Evolutionary conservation across 1,140 invertebrate genomes (phyloP), one percentile per base, ranked within the genome.

Genomic region (Zaprionus vittiger): DNA sequence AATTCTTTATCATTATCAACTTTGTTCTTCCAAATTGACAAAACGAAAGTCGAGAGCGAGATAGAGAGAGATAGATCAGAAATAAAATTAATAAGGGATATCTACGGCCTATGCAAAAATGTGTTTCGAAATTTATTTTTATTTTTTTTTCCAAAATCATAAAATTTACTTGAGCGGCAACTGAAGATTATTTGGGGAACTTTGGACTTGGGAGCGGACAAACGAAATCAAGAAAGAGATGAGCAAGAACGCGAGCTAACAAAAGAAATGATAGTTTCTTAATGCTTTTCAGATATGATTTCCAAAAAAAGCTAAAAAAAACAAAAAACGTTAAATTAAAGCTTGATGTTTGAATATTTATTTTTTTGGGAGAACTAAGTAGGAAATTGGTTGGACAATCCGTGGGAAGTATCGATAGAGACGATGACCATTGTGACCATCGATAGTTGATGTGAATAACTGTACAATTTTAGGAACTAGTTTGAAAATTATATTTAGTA

Each of bases 1-100:
- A 83, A 81, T 83, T 78, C 77, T 81, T 66, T 56, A 73, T 72
- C 47, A 54, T 83, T 69, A 61, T 79, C 54, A 34, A 22, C 54
- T 38, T 52, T 69, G 31, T 55, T 47, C 59, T 77, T 87, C 70
- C 73, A 83, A 81, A 79, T 89, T 83, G 84, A 89, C 71, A 84
- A 80, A 89, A 87, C 77, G 47, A 89, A 87, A 87, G 64, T 83
- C 26, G 26, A 28, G 54, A 56, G 26, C 22, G 26, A 56, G 54
- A 56, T 24, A 56, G 22, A 56, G 54, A 56, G 6, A 56, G 54
- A 31, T 11, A 54, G 49, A 54, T 56, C 82, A 74, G 83, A 81
- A 89, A 64, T 79, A 77, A 87, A 87, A 77, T 77, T 68, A 89
- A 79, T 64, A 37, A 76, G 61, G 74, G 71, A 67, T 77, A 56